phyloP scores from a whole-genome alignment of 1,140 invertebrate genomes.

The Drosophila mauritiana region DNA sequence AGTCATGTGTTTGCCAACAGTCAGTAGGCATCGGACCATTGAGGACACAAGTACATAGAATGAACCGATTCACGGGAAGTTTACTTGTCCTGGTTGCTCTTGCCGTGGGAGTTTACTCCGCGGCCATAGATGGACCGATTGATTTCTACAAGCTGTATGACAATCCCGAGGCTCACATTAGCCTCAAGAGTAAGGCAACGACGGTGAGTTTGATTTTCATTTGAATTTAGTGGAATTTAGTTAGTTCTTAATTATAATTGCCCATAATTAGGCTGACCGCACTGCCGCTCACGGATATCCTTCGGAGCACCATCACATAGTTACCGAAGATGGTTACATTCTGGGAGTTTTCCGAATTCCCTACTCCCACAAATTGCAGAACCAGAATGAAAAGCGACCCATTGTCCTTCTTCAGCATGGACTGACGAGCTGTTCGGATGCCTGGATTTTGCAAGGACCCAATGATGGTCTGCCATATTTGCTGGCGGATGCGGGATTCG shows the following conservation, averaged over 20 bases:
- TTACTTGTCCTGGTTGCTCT: conserved; percentile 13
- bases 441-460: conserved; percentile 89
- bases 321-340: conserved; percentile 86
- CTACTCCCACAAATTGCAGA: conserved; percentile 63
- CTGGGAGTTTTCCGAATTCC: conserved; percentile 85
- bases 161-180: conserved; percentile 60
- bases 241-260: not conserved
- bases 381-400: conserved; percentile 67
- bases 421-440: conserved; percentile 89
- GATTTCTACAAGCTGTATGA: conserved; percentile 64
- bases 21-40: conserved; percentile 27
- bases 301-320: conserved; percentile 85
- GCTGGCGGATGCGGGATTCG: conserved; percentile 89
- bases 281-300: conserved; percentile 85
- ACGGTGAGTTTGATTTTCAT: conserved; percentile 33
- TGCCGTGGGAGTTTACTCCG: not conserved
- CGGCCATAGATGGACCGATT: conserved; percentile 32
- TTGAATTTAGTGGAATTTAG: not conserved
- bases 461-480: conserved; percentile 86
- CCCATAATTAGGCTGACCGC: conserved; percentile 47
- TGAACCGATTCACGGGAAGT: conserved; percentile 2
- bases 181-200: conserved; percentile 27
- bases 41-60: conserved; percentile 20
- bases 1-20: not conserved
- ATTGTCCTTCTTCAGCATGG: conserved; percentile 90